phyloP scores from a whole-genome alignment of 2,888 invertebrate genomes.

The Latrodectus elegans region DNA sequence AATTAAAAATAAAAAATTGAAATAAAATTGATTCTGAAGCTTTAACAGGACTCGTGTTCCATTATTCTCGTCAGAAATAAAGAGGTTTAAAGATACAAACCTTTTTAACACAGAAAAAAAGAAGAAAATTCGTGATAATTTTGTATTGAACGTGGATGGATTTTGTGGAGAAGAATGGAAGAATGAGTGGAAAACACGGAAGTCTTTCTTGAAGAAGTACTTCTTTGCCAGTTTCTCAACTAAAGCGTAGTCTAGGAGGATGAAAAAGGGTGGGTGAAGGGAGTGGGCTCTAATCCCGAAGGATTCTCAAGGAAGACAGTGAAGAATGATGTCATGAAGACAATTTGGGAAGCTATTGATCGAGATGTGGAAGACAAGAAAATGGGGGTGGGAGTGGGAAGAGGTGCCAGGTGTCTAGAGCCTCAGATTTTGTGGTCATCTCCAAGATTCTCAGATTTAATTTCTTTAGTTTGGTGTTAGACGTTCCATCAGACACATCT shows the following conservation, averaged over 20 bases:
- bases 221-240: constrained; percentile 12
- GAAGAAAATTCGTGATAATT: not conserved
- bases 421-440: constrained; percentile 14
- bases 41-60: no score
- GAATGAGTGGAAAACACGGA: not conserved
- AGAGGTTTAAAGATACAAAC: no score
- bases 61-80: no score
- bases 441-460: constrained; percentile 22
- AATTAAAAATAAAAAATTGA: no score
- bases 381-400: constrained; percentile 4
- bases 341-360: constrained; percentile 62
- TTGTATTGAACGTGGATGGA: not conserved
- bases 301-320: constrained; percentile 39
- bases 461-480: not conserved
- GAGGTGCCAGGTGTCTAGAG: constrained; percentile 19
- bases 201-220: not conserved
- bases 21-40: no score
- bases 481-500: no score
- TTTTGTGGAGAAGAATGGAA: not conserved
- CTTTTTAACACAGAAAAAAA: no score
- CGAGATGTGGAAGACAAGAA: constrained; percentile 15
- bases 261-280: constrained; percentile 10
- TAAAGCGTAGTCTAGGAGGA: not conserved
- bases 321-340: constrained; percentile 54
- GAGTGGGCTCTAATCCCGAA: constrained; percentile 33